Evolutionary conservation across 2,888 invertebrate species (phyloP).

Genomic region (Calliscelio sp.): DNA sequence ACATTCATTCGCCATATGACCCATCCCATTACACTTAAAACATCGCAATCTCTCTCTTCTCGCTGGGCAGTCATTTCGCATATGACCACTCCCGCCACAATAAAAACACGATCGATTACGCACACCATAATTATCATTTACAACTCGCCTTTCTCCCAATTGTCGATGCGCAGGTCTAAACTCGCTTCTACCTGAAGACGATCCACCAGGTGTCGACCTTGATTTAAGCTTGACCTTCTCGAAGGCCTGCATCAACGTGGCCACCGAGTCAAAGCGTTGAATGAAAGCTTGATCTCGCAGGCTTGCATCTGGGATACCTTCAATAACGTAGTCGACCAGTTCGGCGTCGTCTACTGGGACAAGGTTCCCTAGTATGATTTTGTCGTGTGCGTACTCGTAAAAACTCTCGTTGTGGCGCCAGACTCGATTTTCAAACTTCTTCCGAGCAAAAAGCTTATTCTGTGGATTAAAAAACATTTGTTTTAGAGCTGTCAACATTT

Average conservation of each 20-base stretch:
- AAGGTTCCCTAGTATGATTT: constrained; percentile 3
- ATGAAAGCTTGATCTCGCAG: constrained; percentile 16
- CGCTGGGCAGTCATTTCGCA: too few relatives aligned
- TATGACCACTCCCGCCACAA: neutral
- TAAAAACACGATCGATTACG: constrained; percentile 1
- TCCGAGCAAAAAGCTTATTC: constrained; percentile 1
- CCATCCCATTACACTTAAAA: too few relatives aligned
- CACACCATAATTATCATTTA: neutral
- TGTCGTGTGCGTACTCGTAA: constrained; percentile 13
- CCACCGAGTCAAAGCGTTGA: neutral
- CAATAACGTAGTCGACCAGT: neutral
- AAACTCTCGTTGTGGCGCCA: constrained; percentile 12
- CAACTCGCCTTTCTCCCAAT: neutral
- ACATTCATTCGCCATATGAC: too few relatives aligned
- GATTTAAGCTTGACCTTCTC: too few relatives aligned
- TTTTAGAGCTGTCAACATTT: neutral
- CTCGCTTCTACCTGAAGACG: neutral
- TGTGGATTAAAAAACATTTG: constrained; percentile 19
- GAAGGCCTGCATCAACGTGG: neutral
- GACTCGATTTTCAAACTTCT: constrained; percentile 1
- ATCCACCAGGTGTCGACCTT: too few relatives aligned
- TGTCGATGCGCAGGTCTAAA: too few relatives aligned
- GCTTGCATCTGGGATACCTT: constrained; percentile 6
- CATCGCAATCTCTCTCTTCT: too few relatives aligned
- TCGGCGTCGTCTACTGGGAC: constrained; percentile 19